Evolutionary conservation across 2,888 invertebrate genomes (phyloP), one percentile per base, ranked within the genome.

Genomic region (Protonemura montana): DNA sequence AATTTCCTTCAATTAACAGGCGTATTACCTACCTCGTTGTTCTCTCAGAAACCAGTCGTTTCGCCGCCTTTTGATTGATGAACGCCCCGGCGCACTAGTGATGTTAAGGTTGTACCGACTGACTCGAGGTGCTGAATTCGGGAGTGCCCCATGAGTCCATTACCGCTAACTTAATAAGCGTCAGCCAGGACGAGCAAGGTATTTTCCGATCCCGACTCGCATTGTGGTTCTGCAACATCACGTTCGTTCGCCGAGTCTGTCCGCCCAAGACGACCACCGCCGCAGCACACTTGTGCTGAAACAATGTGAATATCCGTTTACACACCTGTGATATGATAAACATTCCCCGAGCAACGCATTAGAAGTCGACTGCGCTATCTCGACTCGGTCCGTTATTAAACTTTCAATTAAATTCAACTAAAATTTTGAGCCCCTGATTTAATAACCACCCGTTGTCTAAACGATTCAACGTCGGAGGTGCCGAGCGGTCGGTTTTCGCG

Each of bases 121-220:
- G 35, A 10, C 10, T 35, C 35, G 35, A 59, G 59, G 59, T 59
- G 59, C 21, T 59, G 59, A 59, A 10, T 59, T 59, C 59, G 59
- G 59, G 59, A 59, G 59, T 59, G 59, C 59, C 21, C 1, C 21
- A 13, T 59, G 59, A 6, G 35, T 59, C 59, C 21, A 59, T 59
- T 59, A 59, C 59, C 59, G 59, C 59, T 59, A 59, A 59, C 59
- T 59, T 59, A 59, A 59, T 59, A 59, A 59, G 59, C 59, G 35
- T 21, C 16, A 59, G 35, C 35, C n/a, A n/a, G n/a, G n/a, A n/a
- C n/a, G 10, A 35, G 35, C 35, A 35, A 59, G 59, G 59, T 59
- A 13, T 59, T 59, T 59, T 59, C 16, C 21, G 59, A 59, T 59
- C 6, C 59, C 59, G 59, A 13, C n/a, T n/a, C n/a, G n/a, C n/a